Evolutionary conservation across 2,888 invertebrate species (phyloP), one percentile per base, ranked within the genome.

Genomic region (Smittia aterrima): DNA sequence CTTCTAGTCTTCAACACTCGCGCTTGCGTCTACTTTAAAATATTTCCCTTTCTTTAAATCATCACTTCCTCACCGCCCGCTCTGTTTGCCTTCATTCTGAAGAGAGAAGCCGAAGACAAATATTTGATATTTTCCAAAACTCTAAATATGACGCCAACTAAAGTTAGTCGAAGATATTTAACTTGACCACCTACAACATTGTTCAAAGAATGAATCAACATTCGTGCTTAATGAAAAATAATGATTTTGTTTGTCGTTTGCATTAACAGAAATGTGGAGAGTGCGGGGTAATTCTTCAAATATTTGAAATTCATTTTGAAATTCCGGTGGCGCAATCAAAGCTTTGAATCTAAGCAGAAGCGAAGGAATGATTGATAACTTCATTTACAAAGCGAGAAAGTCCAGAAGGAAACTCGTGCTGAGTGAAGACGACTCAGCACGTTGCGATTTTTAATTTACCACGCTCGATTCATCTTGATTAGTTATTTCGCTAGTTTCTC

Each of bases 1-100:
- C 70, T 70, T 70, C 70, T 70, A 7, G 70, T 70, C 70, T 70
- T 70, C 24, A 16, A 24, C 13, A 70, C 41, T n/a, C 67, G n/a
- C 27, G 64, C 25, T 11, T 24, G 3, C 16, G 27, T 27, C 64
- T 27, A 64, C 67, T 67, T 41, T 41, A 67, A 67, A 41, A 41
- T 67, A 41, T 67, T 67, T 67, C 40, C 67, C 18, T 40, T 40
- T 25, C 20, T 67, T 41, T 67, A 41, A 67, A 67, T 40, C 47
- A 67, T 67, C 32, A 9, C 40, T 67, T 40, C 41, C 41, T 22
- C 25, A 18, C 20, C 24, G 32, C 32, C 38, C 16, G 20, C 40
- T 22, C 20, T 54, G 1, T 27, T n/a, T 54, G 70, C 70, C 20
- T 70, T 70, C 16, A 54, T 70, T 70, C 27, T 70, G 18, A 70